A percentile compares a stretch with the other conserved stretches of the same genome.
phyloP scores from a whole-genome alignment of 2,888 invertebrate species.

The Apodemia duryi region DNA sequence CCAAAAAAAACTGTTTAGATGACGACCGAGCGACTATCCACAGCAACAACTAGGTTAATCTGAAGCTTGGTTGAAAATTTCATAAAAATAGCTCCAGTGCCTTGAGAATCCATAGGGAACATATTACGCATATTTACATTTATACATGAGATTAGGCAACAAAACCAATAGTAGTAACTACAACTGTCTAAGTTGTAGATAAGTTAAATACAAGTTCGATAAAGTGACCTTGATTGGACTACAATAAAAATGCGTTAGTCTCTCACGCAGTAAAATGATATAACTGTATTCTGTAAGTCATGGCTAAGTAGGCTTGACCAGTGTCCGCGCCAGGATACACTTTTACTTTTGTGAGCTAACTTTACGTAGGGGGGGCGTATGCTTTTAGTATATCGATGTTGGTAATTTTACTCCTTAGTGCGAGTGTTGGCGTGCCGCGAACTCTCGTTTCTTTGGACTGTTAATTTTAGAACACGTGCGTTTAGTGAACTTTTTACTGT shows the following conservation, averaged over 20 bases:
- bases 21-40: no score
- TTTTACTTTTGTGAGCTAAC: conserved; percentile 6
- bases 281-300: background rate
- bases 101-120: no score
- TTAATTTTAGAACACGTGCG: background rate
- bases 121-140: no score
- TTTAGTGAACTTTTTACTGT: background rate
- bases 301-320: background rate
- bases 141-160: no score
- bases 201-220: no score
- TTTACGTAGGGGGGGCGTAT: conserved; percentile 3
- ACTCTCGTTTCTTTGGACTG: conserved; percentile 1
- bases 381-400: background rate
- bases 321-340: background rate
- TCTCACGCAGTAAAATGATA: background rate
- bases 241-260: conserved; percentile 4
- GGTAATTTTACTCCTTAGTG: background rate
- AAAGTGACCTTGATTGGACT: conserved; percentile 1
- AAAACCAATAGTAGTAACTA: no score
- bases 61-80: no score
- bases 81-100: no score
- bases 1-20: no score
- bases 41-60: no score
- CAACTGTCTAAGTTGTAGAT: no score
- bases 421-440: background rate